phyloP scores from a whole-genome alignment of 1,140 invertebrate genomes.

The Drosophila kanapiae region DNA sequence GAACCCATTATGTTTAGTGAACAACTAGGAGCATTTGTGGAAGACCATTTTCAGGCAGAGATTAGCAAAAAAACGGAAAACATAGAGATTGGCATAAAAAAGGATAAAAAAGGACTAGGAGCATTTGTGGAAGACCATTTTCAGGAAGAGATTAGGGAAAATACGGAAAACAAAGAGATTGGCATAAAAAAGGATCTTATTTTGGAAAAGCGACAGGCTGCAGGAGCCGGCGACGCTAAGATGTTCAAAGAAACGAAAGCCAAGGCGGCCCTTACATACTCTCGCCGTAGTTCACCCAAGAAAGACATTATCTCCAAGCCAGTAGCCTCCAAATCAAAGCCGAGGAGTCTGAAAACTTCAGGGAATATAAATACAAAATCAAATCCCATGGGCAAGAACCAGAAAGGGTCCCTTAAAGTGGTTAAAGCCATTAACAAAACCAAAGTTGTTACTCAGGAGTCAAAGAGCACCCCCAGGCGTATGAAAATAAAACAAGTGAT shows the following conservation, averaged over 20 bases:
- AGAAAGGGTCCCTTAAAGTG: neutral
- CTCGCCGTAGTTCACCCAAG: neutral
- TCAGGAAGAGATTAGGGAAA: too few relatives aligned
- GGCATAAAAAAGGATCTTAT: slow-evolving; percentile 3
- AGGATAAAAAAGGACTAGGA: slow-evolving; percentile 27
- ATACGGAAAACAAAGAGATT: neutral
- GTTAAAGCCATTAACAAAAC: too few relatives aligned
- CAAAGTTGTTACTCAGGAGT: too few relatives aligned
- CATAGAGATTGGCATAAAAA: neutral
- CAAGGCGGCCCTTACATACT: too few relatives aligned
- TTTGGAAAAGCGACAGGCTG: neutral
- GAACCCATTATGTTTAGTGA: slow-evolving; percentile 58
- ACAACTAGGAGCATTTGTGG: slow-evolving; percentile 9
- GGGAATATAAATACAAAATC: neutral
- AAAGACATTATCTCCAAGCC: neutral
- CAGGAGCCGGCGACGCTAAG: neutral
- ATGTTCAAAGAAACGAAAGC: too few relatives aligned
- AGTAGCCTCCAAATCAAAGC: neutral
- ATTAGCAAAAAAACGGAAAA: slow-evolving; percentile 61
- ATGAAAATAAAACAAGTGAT: neutral
- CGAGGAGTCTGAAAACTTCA: neutral
- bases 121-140: too few relatives aligned
- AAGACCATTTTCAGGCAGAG: slow-evolving; percentile 19
- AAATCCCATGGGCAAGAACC: too few relatives aligned
- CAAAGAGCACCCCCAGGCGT: neutral